Base-by-base conservation (phyloP, 1,140 invertebrate species). In the Oscheius sp. region DNA sequence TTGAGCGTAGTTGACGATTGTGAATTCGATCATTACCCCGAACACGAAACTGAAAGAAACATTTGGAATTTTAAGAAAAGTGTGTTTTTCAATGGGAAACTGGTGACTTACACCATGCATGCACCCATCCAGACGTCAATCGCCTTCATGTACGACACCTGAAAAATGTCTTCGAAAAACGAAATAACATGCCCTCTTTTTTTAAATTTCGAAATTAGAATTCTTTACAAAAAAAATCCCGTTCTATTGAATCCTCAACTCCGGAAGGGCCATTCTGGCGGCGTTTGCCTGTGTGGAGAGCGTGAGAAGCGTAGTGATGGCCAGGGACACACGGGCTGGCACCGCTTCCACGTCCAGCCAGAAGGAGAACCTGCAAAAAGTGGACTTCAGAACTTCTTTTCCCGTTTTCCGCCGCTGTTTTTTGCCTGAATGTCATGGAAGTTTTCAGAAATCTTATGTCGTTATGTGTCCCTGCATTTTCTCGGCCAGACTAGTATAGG, bases 301-400 rank as follows among this genome's bases (percentile, higher is more conserved):
- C 15, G 81, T 83, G 18, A 83, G 76, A 42, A 83, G 90, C 78
- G 91, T 92, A 2, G 91, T 93, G 2, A 93, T 91, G 20, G 92
- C 86, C 2, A 93, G 84, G 0, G 91, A 91, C 1, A 93, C 91
- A 29, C 92, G 85, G 0, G 91, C 92, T 3, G 92, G 91, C 63
- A 93, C 91, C 1, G 79, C 2, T 91, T 91, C 82, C 92, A 91
- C 76, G 88, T 90, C 88, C 85, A 90, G 88, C 89, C 89, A 90
- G 79, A 90, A 90, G 13, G 87, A 87, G 29, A 93, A 92, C 62
- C 68, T 65, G 42, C 23, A 69, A 62, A 15, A n/a, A 42, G n/a
- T n/a, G n/a, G n/a, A n/a, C n/a, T n/a, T n/a, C n/a, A n/a, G n/a
- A n/a, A n/a, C n/a, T n/a, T n/a, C n/a, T n/a, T n/a, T n/a, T n/a